Conservation (phyloP, 2,797 vertebrate species). For the Enteromius paludinosus region DNA sequence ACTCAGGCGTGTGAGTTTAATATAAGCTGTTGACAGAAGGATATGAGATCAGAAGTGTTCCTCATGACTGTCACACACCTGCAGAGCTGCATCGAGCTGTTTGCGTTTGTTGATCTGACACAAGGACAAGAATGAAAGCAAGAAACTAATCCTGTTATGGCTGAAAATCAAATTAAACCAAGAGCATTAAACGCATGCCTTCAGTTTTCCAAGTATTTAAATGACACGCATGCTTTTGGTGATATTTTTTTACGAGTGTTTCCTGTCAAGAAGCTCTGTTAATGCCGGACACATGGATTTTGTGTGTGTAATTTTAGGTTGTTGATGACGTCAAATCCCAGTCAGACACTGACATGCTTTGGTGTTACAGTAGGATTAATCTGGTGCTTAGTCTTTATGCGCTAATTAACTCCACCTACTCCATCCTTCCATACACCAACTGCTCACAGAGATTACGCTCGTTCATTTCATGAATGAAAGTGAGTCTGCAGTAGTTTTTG, state of each 20-base stretch:
- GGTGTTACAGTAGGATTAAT: conserved; percentile 61
- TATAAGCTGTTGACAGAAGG: neutral
- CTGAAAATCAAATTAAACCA: conserved; percentile 51
- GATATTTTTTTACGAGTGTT: neutral
- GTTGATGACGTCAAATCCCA: conserved; percentile 45
- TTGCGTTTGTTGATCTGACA: conserved; percentile 23
- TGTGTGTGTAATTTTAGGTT: conserved; percentile 36
- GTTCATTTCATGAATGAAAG: neutral
- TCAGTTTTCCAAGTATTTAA: neutral
- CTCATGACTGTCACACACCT: neutral
- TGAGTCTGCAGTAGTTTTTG: neutral
- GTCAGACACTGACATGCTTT: conserved; percentile 54
- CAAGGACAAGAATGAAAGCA: conserved; percentile 25
- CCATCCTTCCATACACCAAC: conserved; percentile 19
- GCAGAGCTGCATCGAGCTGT: neutral
- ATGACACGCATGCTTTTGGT: neutral
- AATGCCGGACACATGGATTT: conserved; percentile 39
- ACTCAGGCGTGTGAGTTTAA: too few relatives aligned
- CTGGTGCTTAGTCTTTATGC: conserved; percentile 62
- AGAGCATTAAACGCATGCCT: conserved; percentile 1
- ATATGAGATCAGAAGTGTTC: neutral
- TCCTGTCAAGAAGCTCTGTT: neutral
- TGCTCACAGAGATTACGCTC: conserved; percentile 61
- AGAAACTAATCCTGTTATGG: conserved; percentile 45
- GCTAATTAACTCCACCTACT: conserved; percentile 52